Conservation (phyloP, 2,113 vertebrate species). For the Stigmatopora argus region DNA sequence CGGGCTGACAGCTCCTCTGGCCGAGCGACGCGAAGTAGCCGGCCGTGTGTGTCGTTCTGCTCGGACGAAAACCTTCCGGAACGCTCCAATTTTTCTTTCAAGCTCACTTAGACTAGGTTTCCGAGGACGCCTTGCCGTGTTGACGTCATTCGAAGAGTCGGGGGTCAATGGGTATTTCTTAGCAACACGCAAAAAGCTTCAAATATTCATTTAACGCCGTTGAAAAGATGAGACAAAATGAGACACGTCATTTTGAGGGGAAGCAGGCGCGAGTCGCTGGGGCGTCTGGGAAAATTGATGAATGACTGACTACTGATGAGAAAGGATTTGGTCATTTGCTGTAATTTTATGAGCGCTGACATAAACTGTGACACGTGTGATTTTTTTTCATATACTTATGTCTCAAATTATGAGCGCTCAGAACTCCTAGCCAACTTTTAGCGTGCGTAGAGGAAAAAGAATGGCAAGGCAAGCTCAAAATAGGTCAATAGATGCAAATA, state of each 20-base stretch:
- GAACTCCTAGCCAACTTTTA: conserved; percentile 56
- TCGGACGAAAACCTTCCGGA: conserved; percentile 31
- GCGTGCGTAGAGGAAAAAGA: conserved; percentile 41
- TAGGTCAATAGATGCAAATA: conserved; percentile 26
- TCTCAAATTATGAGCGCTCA: conserved; percentile 60
- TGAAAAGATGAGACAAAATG: too few species aligned
- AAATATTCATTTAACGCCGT: not conserved
- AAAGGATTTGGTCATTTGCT: conserved; percentile 66
- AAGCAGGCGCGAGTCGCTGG: conserved; percentile 62
- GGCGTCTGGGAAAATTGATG: conserved; percentile 59
- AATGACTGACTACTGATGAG: conserved; percentile 59
- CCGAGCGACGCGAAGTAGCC: conserved; percentile 30
- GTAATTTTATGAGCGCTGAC: conserved; percentile 56
- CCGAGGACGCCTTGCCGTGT: conserved; percentile 17
- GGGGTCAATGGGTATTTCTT: not conserved
- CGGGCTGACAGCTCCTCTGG: conserved; percentile 56
- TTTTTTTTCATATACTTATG: conserved; percentile 47
- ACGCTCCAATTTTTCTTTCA: conserved; percentile 46
- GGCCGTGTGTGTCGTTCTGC: conserved; percentile 13
- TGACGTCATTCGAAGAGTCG: not conserved
- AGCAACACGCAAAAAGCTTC: not conserved
- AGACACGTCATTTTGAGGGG: conserved; percentile 58
- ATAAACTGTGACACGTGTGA: conserved; percentile 69
- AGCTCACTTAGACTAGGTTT: conserved; percentile 40
- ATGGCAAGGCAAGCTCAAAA: conserved; percentile 25